These are phyloP conservation scores for Nemapogon koenigi DNA, from an alignment of 2,888 invertebrate species.

Conservation along the genomic window DNA sequence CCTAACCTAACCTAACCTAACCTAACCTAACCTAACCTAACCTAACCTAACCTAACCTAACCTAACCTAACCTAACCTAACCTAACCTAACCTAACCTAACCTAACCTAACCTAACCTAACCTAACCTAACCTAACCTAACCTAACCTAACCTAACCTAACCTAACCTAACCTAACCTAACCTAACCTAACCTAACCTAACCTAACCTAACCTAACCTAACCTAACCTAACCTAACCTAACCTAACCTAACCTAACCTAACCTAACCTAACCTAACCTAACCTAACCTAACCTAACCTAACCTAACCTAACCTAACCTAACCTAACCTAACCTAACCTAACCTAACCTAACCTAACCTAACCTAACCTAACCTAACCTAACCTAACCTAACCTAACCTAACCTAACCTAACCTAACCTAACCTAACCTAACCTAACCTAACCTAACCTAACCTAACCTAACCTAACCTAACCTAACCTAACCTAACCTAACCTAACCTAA, in stretches of 20 bases:
- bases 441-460: conserved; percentile 6
- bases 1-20: no score
- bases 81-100: no score
- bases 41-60: no score
- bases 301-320: conserved; percentile 10
- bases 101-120: no score
- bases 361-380: conserved; percentile 13
- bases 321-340: conserved; percentile 11
- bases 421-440: no score
- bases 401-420: conserved; percentile 13
- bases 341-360: conserved; percentile 13
- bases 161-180: conserved; percentile 14
- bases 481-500: conserved; percentile 6
- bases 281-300: conserved; percentile 11
- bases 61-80: no score
- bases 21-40: no score
- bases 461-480: conserved; percentile 6
- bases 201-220: conserved; percentile 8
- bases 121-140: no score
- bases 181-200: conserved; percentile 14
- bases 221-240: neutral
- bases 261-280: conserved; percentile 4
- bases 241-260: neutral
- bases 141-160: conserved; percentile 11
- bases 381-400: conserved; percentile 12